Percentiles rank a stretch among this genome's conserved stretches.
Conservation (phyloP, 30 jellyfish, hydroid and myxozoan species). For the Cassiopea xamachana region DNA sequence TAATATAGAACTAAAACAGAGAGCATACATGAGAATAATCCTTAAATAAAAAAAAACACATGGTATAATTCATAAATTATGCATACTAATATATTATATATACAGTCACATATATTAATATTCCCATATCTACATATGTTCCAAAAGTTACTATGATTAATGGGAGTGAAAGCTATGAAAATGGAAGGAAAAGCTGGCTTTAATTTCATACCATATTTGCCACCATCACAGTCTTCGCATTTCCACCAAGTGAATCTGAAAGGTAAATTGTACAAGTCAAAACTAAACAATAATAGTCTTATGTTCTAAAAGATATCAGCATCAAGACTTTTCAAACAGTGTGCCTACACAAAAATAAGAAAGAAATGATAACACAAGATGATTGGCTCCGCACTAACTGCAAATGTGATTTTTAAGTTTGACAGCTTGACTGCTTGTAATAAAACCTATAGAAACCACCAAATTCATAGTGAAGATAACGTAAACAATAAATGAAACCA, state of each 20-base stretch:
- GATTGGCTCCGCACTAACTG: no score
- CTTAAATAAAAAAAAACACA: no score
- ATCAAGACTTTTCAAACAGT: not conserved
- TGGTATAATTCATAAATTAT: no score
- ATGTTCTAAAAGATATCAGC: not conserved
- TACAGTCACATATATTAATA: no score
- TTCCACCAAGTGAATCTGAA: slow-evolving; percentile 97
- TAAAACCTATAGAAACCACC: not conserved
- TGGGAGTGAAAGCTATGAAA: not conserved
- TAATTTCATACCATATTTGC: slow-evolving; percentile 81
- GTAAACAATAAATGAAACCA: not conserved
- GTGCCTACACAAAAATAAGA: not conserved
- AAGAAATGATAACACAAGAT: not conserved
- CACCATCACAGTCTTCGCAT: slow-evolving; percentile 99
- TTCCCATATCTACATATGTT: no score
- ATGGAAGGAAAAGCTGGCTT: not conserved
- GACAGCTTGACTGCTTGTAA: no score
- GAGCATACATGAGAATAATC: no score
- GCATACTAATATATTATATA: no score
- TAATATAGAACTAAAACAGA: no score
- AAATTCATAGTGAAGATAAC: not conserved
- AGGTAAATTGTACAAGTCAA: not conserved
- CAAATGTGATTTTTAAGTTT: no score
- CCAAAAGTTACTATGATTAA: not conserved
- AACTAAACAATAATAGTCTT: not conserved